Evolutionary conservation across 2,888 invertebrate genomes (phyloP).

Genomic region (Epistrophella euchroma): DNA sequence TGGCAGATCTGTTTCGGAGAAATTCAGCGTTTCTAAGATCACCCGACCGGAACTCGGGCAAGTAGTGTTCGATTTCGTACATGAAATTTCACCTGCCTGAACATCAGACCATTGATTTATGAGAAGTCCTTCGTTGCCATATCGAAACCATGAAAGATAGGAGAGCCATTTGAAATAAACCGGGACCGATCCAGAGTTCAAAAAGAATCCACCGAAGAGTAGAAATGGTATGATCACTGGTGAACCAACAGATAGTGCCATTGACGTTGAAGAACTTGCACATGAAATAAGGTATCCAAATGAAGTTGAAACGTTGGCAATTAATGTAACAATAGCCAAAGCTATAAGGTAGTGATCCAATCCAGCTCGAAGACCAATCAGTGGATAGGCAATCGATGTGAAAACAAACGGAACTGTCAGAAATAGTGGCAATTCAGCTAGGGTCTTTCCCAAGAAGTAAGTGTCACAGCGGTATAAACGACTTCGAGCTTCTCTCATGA

Average conservation of each 20-base stretch:
- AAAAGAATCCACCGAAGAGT: conserved; percentile 97
- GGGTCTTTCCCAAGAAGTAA: conserved; percentile 95
- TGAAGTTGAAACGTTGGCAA: conserved; percentile 94
- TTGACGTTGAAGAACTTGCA: conserved; percentile 91
- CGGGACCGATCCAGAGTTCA: conserved; percentile 95
- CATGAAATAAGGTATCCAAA: conserved; percentile 97
- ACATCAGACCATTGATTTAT: conserved; percentile 95
- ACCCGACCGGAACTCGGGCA: conserved; percentile 92
- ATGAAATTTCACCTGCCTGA: conserved; percentile 89
- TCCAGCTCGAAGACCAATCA: conserved; percentile 92
- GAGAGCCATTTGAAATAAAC: conserved; percentile 93
- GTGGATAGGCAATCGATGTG: conserved; percentile 92
- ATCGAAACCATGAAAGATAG: conserved; percentile 96
- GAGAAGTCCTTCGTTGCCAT: conserved; percentile 94
- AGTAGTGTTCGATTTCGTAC: conserved; percentile 89
- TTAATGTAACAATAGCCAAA: conserved; percentile 90
- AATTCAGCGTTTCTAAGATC: conserved; percentile 91
- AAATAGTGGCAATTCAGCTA: conserved; percentile 95
- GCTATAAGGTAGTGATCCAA: conserved; percentile 89
- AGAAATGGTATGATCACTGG: conserved; percentile 96
- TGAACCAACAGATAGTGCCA: conserved; percentile 95
- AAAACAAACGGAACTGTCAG: conserved; percentile 92
- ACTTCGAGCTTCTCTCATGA: conserved; percentile 93
- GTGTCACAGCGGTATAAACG: conserved; percentile 96
- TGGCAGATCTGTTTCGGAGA: conserved; percentile 88